phyloP scores from a whole-genome alignment of 2,797 vertebrate species.

The Sebastes cheni region DNA sequence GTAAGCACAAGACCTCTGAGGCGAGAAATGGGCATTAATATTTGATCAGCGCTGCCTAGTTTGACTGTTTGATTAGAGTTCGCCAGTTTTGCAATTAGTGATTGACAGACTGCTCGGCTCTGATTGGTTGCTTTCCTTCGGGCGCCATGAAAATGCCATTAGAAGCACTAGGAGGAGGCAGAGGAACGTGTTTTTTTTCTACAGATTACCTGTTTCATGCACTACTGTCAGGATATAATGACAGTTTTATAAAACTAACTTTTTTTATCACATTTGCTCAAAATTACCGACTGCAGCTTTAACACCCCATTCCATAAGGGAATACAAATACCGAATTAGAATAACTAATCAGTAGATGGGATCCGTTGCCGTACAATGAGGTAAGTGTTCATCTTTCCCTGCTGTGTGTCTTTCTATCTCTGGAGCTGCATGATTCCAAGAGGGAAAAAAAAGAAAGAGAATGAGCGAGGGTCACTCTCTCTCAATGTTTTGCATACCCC shows the following conservation, averaged over 20 bases:
- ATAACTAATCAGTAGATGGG: constrained; percentile 35
- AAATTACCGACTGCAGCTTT: background rate
- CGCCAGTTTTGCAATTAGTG: no score
- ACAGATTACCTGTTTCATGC: no score
- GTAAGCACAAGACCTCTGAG: background rate
- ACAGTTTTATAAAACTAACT: no score
- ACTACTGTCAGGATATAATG: no score
- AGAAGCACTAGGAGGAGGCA: no score
- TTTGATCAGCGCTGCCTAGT: no score
- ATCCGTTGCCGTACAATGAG: constrained; percentile 2
- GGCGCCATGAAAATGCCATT: no score
- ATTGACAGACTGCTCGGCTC: no score
- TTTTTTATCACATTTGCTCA: background rate
- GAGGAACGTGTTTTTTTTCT: no score
- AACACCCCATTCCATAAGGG: background rate
- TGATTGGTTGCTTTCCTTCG: no score
- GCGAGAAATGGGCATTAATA: no score
- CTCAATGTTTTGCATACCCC: constrained; percentile 67
- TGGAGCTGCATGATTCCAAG: constrained; percentile 6
- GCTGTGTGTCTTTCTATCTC: constrained; percentile 29
- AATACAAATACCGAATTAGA: constrained; percentile 5
- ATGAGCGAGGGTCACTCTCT: constrained; percentile 36
- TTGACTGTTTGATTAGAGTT: no score
- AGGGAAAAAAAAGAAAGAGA: background rate
- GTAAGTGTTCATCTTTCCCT: constrained; percentile 32